A percentile compares a stretch with the other conserved stretches of the same genome.
These are phyloP conservation scores for Pipistrellus nathusii DNA, from an alignment of 2,797 vertebrate genomes.

Conservation along the genomic window DNA sequence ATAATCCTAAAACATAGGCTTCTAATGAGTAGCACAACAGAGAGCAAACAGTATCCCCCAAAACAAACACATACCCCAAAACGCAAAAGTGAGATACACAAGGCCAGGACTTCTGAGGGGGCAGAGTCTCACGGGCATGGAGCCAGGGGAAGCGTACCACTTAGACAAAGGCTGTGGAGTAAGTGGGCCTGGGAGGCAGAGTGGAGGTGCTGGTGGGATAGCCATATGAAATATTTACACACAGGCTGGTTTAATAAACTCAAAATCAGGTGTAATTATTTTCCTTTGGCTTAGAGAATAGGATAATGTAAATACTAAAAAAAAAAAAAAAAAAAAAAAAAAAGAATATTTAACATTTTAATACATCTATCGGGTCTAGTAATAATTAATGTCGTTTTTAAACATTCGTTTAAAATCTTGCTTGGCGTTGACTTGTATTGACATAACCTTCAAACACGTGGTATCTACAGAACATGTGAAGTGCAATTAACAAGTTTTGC, in stretches of 20 bases:
- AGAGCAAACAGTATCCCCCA: not conserved
- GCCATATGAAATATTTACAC: not conserved
- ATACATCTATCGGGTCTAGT: too few species aligned
- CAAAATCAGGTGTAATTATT: not conserved
- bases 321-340: not conserved
- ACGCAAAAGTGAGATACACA: not conserved
- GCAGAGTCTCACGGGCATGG: not conserved
- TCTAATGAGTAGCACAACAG: not conserved
- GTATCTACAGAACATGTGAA: too few species aligned
- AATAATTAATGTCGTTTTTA: too few species aligned
- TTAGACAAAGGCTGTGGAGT: not conserved
- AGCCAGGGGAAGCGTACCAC: not conserved
- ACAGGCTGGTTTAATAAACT: not conserved
- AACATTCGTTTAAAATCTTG: too few species aligned
- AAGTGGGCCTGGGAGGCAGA: not conserved
- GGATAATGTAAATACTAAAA: not conserved
- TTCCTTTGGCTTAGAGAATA: slow-evolving; percentile 1
- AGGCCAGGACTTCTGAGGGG: not conserved
- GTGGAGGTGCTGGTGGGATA: not conserved
- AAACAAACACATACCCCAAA: not conserved
- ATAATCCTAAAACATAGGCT: not conserved
- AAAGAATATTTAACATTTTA: not conserved
- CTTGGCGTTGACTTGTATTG: too few species aligned
- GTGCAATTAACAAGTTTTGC: too few species aligned
- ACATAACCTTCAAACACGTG: too few species aligned